Base-by-base conservation (phyloP, 2,797 vertebrate species). In the Scomberomorus guttatus region DNA sequence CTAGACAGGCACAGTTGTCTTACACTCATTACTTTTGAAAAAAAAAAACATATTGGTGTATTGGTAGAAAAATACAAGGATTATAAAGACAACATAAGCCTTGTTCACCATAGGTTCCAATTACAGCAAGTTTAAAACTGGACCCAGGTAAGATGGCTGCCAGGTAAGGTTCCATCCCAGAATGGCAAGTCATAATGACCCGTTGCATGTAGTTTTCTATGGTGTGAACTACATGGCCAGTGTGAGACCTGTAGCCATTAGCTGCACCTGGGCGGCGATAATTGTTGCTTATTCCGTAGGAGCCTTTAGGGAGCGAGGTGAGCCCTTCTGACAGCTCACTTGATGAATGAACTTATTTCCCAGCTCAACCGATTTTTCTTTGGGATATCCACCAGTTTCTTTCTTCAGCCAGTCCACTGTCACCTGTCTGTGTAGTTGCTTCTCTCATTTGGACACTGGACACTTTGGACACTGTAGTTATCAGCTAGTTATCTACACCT, bases 271-370 rank as follows among this genome's bases (percentile, higher is more conserved):
- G 37, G 25, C 24, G 10, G 27, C 0, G 1, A 48, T 69, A 58
- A 74, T 58, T 81, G 65, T 32, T 75, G 66, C 59, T 25, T 27
- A 24, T 14, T 71, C 66, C 65, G 64, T 20, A 2, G 48, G 2
- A 3, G 44, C 60, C 69, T 78, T 69, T 3, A 20, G 20, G 71
- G 57, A 69, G 70, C 56, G 10, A 17, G 57, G 32, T 1, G 57
- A 79, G 6, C 15, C 73, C 57, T 59, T 59, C 58, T 70, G 78
- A 80, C 71, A 54, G 75, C 72, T 79, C 60, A 71, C 63, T 73
- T 82, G 5, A 17, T 17, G 17, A 60, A 72, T 34, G 22, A 70
- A 39, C 15, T 2, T 2, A 29, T 66, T 63, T 79, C 20, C 18
- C 46, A n/a, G 18, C 7, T 71, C 57, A 37, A 44, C 8, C 66